Base-by-base conservation (phyloP, 2,113 vertebrate genomes). In the Gadus macrocephalus region DNA sequence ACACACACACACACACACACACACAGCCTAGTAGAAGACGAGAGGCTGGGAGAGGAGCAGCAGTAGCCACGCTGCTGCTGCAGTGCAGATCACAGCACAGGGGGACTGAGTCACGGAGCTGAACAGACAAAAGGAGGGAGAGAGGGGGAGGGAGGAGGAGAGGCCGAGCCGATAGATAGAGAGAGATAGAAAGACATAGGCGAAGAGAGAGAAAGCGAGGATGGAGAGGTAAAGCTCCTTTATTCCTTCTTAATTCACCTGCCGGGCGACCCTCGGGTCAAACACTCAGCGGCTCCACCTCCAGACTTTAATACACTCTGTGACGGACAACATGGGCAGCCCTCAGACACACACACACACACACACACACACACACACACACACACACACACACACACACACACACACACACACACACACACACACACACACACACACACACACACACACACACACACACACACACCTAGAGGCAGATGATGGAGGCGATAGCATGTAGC, bases 1-100 rank as follows among this genome's bases (percentile, higher is more conserved):
- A 62, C 70, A 64, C 73, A 68, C 75, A 28, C 76, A 74, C 62
- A 42, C 65, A 17, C 71, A 62, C 75, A 42, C 72, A 22, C 5
- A 67, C 72, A 35, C 25, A 42, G 22, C 64, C 67, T 66, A 76
- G 68, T 73, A 63, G 15, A 19, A 19, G 62, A 31, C 9, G 42
- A 1, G 72, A 75, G 22, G 62, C 42, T 12, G 82, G 83, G 80
- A 75, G 69, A 79, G 71, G 79, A 82, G 83, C 83, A 79, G 77
- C 49, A 49, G 79, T 69, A 59, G 69, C 17, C 69, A 6, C 2
- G 58, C 75, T 27, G 65, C 70, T 90, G 86, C 64, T 87, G 86
- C 87, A 89, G 83, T 89, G 88, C 87, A 88, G 89, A 84, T 80
- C 85, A 55, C 70, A 25, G 78, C 60, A 25, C 78, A 77, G 77